These are phyloP conservation scores for Agrotis segetum DNA, from an alignment of 2,888 invertebrate genomes.

Conservation along the genomic window DNA sequence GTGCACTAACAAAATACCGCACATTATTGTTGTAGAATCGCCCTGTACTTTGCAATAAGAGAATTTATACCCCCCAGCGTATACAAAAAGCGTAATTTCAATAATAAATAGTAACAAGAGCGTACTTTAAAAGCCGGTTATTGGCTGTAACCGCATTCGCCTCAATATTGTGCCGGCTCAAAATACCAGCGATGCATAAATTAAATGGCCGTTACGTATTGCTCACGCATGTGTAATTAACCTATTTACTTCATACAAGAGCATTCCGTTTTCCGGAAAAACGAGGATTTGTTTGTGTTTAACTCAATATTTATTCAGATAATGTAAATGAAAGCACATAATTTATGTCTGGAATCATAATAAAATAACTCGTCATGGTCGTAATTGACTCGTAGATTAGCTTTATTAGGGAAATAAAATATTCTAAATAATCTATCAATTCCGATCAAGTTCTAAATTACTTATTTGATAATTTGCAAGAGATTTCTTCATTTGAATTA, in stretches of 20 bases:
- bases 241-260: conserved; percentile 15
- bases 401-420: too few species aligned
- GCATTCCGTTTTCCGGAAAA: conserved; percentile 22
- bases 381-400: too few species aligned
- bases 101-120: conserved; percentile 8
- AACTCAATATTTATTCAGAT: neutral
- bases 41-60: too few species aligned
- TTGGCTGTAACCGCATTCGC: conserved; percentile 8
- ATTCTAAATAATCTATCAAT: too few species aligned
- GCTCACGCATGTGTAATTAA: conserved; percentile 34
- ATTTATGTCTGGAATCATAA: neutral
- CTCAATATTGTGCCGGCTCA: conserved; percentile 22
- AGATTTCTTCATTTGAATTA: too few species aligned
- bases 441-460: neutral
- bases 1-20: too few species aligned
- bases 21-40: too few species aligned
- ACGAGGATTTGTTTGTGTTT: neutral
- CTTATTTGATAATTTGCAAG: neutral
- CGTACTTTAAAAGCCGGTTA: conserved; percentile 4
- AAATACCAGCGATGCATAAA: conserved; percentile 28
- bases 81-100: neutral
- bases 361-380: too few species aligned
- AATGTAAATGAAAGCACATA: neutral
- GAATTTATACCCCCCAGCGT: too few species aligned
- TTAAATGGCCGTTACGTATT: conserved; percentile 25